Percentiles rank a stretch among this genome's conserved stretches.
phyloP scores from a whole-genome alignment of 2,888 invertebrate genomes.

The Apoderus coryli region DNA sequence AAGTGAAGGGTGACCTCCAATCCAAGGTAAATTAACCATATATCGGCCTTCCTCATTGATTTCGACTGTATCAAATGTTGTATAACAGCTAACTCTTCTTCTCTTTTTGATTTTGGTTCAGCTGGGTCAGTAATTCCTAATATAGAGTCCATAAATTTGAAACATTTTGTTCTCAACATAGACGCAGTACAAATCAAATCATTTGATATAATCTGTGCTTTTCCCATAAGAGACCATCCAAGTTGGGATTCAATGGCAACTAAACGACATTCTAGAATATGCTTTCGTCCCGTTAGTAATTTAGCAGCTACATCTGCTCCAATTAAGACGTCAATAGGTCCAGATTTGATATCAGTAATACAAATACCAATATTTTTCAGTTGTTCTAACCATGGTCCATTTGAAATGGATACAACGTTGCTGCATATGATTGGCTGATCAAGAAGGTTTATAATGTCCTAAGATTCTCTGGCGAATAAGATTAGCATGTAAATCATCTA shows the following conservation, averaged over 20 bases:
- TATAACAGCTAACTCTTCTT: conserved; percentile 8
- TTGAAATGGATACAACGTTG: too few relatives aligned
- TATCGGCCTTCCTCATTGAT: conserved; percentile 12
- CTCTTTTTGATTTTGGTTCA: conserved; percentile 12
- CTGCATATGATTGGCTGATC: conserved; percentile 11
- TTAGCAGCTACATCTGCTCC: conserved; percentile 10
- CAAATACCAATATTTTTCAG: conserved; percentile 5
- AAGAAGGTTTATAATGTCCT: too few relatives aligned
- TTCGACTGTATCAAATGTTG: conserved; percentile 11
- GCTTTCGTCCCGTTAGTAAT: conserved; percentile 12
- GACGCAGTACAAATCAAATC: too few relatives aligned
- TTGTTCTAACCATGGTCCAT: conserved; percentile 10
- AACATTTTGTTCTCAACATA: too few relatives aligned
- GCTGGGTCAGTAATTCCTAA: conserved; percentile 23
- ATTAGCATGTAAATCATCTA: too few relatives aligned
- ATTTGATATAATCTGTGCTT: too few relatives aligned
- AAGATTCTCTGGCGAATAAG: too few relatives aligned
- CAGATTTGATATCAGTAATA: conserved; percentile 5
- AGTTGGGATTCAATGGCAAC: conserved; percentile 10
- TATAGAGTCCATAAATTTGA: too few relatives aligned
- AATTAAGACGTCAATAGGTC: conserved; percentile 8
- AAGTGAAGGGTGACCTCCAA: conserved; percentile 12
- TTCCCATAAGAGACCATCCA: conserved; percentile 13
- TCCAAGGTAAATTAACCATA: conserved; percentile 15
- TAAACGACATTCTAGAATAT: conserved; percentile 12